Base-by-base conservation (phyloP, 2,113 vertebrate genomes). In the Channa argus region DNA sequence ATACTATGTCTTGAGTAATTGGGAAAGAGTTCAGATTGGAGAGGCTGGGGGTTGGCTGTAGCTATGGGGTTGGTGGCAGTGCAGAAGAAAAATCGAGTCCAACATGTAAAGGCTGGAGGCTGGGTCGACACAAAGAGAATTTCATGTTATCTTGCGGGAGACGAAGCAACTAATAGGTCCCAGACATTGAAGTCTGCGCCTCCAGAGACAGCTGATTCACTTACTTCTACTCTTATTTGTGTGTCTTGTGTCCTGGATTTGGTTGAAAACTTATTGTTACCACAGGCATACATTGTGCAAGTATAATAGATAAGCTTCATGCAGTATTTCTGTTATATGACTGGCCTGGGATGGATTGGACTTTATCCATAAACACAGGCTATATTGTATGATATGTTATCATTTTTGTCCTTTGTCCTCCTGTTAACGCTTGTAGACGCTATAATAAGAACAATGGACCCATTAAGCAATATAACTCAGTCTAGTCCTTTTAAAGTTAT, bases 91-190 rank as follows among this genome's bases (percentile, higher is more conserved):
- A 90, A 89, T 72, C 61, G 75, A 84, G 74, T 86, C 81, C 68
- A 47, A 88, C 86, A 84, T 82, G 70, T 60, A 72, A 58, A 70
- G 58, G 71, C 90, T 79, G 64, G 71, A 90, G 92, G 89, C 88
- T 77, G 75, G 74, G 73, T 77, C 38, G 77, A 86, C 89, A 89
- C 73, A 77, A 86, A 91, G 82, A 90, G 79, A 90, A 89, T 82
- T 87, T 92, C 78, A 74, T 87, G 86, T 88, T 89, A 86, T 89
- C 82, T 85, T 79, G 82, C 39, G 43, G 75, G 74, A 72, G 82
- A 88, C 69, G 64, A 85, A 79, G 79, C 85, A 85, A 39, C 88
- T 89, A 92, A 91, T 89, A 86, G 86, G 83, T 52, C 64, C 61
- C 81, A 74, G 79, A 73, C 83, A 56, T 64, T 24, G 66, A 71